Conservation (phyloP, 2,113 vertebrate genomes). For the Xiphias gladius region DNA sequence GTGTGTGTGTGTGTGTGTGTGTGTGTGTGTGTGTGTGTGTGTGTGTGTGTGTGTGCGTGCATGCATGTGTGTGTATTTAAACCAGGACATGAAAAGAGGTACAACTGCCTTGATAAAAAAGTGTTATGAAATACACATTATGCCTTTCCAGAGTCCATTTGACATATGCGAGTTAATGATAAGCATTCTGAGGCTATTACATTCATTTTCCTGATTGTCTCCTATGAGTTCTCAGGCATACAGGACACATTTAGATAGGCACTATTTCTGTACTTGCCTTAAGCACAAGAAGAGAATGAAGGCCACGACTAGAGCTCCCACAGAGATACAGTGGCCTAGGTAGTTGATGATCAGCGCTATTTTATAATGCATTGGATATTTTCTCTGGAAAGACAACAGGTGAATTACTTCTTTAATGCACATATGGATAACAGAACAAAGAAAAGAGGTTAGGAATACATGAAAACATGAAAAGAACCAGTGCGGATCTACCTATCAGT, state of each 20-base stretch:
- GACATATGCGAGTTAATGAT: conserved; percentile 73
- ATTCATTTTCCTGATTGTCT: conserved; percentile 61
- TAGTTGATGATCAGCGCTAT: conserved; percentile 97
- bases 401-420: conserved; percentile 47
- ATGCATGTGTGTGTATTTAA: conserved; percentile 33
- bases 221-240: conserved; percentile 51
- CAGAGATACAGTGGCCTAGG: conserved; percentile 96
- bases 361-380: conserved; percentile 94
- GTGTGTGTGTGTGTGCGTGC: conserved; percentile 14
- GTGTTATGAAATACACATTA: conserved; percentile 40
- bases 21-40: neutral
- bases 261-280: conserved; percentile 89
- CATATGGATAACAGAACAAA: conserved; percentile 15
- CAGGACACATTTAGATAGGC: conserved; percentile 38
- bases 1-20: conserved; percentile 4
- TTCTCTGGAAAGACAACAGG: conserved; percentile 87
- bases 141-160: conserved; percentile 24
- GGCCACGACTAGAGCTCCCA: conserved; percentile 93
- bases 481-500: neutral
- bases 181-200: conserved; percentile 36
- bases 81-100: conserved; percentile 25
- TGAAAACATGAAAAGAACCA: neutral
- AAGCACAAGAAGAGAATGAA: conserved; percentile 97
- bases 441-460: neutral
- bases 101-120: neutral